phyloP scores from a whole-genome alignment of 2,113 vertebrate genomes.

The Pogonocichla stellata region DNA sequence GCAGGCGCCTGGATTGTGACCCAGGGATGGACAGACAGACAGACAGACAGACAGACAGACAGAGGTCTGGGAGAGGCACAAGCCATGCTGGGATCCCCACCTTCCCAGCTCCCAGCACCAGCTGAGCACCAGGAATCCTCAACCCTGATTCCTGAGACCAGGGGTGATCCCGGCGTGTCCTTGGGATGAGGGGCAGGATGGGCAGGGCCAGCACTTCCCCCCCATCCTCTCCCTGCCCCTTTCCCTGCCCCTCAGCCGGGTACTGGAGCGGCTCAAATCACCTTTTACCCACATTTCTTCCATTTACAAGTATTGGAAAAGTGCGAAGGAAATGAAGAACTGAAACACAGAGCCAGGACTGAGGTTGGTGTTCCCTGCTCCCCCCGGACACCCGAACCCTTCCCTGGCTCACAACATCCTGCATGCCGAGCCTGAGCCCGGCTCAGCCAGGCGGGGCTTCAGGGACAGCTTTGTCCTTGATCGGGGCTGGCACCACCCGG shows the following conservation, averaged over 20 bases:
- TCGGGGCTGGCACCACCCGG: neutral
- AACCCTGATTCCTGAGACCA: accelerated
- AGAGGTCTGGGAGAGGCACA: neutral
- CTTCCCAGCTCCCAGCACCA: neutral
- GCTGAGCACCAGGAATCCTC: neutral
- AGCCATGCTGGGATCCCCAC: neutral
- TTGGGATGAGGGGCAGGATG: neutral
- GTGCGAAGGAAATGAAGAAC: neutral
- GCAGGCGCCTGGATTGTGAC: accelerated
- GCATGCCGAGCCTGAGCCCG: accelerated
- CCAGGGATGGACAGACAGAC: neutral
- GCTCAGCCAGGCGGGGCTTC: neutral
- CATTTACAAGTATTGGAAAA: neutral
- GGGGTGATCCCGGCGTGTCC: neutral
- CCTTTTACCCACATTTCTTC: accelerated
- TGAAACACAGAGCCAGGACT: accelerated
- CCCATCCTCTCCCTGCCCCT: neutral
- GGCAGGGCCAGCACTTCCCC: neutral
- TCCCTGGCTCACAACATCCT: neutral
- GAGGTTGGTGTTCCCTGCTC: neutral
- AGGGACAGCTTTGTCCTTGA: neutral
- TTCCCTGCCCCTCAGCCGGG: neutral
- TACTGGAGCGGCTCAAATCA: neutral
- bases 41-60: accelerated
- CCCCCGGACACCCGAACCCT: accelerated